Percentiles rank a stretch among this genome's conserved stretches.
Conservation (phyloP, 2,888 invertebrate genomes). For the Teleiodes luculella region DNA sequence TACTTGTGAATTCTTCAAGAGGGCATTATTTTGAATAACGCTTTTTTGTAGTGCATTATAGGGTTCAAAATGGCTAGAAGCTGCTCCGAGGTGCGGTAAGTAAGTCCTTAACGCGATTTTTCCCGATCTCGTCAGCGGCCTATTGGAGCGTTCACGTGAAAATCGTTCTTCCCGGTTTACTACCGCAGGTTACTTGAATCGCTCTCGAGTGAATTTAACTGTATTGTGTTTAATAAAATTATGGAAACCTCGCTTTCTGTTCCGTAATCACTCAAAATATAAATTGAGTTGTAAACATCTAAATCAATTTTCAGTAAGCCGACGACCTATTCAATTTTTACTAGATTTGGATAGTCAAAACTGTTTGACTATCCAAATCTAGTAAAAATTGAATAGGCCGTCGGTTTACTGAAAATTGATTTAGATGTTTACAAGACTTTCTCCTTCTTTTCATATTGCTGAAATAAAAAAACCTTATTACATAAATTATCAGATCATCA, state of each 20-base stretch:
- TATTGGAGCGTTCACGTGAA: constrained; percentile 53
- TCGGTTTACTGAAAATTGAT: too few relatives aligned
- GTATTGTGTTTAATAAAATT: constrained; percentile 11
- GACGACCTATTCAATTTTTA: too few relatives aligned
- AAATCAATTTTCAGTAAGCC: too few relatives aligned
- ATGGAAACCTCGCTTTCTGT: not conserved
- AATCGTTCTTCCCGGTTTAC: constrained; percentile 36
- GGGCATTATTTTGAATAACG: not conserved
- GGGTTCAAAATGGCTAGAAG: not conserved
- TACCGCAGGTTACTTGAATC: constrained; percentile 21
- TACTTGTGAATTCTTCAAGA: not conserved
- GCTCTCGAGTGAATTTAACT: constrained; percentile 21
- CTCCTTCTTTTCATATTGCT: too few relatives aligned
- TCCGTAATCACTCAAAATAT: not conserved
- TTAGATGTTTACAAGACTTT: too few relatives aligned
- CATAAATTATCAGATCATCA: too few relatives aligned
- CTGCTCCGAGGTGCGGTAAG: constrained; percentile 16
- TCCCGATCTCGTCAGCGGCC: constrained; percentile 48
- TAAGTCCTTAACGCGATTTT: constrained; percentile 61
- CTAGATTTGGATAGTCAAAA: too few relatives aligned
- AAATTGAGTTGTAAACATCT: too few relatives aligned
- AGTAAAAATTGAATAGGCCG: too few relatives aligned
- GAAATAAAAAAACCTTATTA: too few relatives aligned
- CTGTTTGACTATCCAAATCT: too few relatives aligned
- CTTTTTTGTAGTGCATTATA: not conserved